These are phyloP conservation scores for Chloroceryle amazona DNA, from an alignment of 2,797 vertebrate species.

Conservation along the genomic window DNA sequence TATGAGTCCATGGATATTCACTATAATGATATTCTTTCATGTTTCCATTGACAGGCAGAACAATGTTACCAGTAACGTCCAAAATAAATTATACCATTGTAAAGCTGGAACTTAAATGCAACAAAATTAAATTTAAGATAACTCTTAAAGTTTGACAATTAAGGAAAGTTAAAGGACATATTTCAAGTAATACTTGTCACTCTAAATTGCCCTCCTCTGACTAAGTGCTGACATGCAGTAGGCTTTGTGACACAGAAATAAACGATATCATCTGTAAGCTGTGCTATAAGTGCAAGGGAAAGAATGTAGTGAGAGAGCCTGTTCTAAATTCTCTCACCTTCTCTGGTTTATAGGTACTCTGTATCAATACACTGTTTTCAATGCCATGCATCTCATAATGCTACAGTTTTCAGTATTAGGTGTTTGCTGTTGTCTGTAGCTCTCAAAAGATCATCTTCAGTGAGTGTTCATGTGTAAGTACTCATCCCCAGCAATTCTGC, in stretches of 20 bases:
- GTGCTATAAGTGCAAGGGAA: neutral
- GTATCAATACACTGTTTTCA: neutral
- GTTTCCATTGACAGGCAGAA: conserved; percentile 49
- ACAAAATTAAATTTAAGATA: conserved; percentile 47
- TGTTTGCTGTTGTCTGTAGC: neutral
- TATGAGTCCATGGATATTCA: conserved; percentile 25
- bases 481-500: neutral
- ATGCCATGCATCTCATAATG: neutral
- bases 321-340: neutral
- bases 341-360: neutral
- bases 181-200: conserved; percentile 1
- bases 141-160: conserved; percentile 47
- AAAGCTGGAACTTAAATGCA: conserved; percentile 32
- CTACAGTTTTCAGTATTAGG: neutral
- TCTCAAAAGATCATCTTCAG: neutral
- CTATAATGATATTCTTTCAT: conserved; percentile 34
- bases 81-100: conserved; percentile 59
- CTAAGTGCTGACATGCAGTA: neutral
- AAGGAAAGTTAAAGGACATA: conserved; percentile 42
- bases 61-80: conserved; percentile 43
- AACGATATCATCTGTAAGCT: neutral
- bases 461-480: neutral
- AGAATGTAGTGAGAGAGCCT: neutral
- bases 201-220: neutral
- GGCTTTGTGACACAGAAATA: neutral